Base-by-base conservation (phyloP, 2,113 vertebrate genomes). In the Hymenochirus boettgeri region DNA sequence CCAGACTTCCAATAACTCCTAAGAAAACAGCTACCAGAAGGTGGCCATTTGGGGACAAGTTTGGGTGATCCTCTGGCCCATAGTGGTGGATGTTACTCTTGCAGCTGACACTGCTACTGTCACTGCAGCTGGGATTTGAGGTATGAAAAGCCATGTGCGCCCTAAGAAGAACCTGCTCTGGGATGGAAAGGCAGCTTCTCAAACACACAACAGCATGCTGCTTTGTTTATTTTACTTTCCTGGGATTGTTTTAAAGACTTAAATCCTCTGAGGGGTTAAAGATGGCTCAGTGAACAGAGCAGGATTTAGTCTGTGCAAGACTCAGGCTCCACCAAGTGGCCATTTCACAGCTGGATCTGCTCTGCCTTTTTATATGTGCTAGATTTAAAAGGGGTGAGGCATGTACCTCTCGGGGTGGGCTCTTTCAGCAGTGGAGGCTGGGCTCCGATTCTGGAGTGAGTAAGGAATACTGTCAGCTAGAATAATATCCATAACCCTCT, bases 21-120 rank as follows among this genome's bases (percentile, higher is more conserved):
- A 89, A 76, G 73, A 79, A 88, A 65, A 86, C 77, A 0, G 87
- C 82, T 29, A 89, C 83, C 3, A 88, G 10, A 46, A 86, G 73
- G 80, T 90, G 80, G 18, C 87, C 88, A 0, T 80, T 80, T 9
- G 87, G 82, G 46, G 73, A 81, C 73, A 89, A 84, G 58, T 67
- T 71, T 27, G 74, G 75, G 39, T 61, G 12, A 7, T 79, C 71
- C 65, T 70, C 67, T 26, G 75, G 70, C 53, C 61, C 75, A 60
- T 59, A 75, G n/a, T 76, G 72, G 39, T 56, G 74, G 58, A 33
- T 77, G 65, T 65, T 79, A 58, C 64, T 77, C 69, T 77, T 77
- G 27, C 83, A 87, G 73, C 71, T 56, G 35, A 81, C 79, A 72
- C 71, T 53, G 73, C 69, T 71, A 74, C 75, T 67, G 70, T 66